phyloP scores from a whole-genome alignment of 2,888 invertebrate genomes.

The Empis livida region DNA sequence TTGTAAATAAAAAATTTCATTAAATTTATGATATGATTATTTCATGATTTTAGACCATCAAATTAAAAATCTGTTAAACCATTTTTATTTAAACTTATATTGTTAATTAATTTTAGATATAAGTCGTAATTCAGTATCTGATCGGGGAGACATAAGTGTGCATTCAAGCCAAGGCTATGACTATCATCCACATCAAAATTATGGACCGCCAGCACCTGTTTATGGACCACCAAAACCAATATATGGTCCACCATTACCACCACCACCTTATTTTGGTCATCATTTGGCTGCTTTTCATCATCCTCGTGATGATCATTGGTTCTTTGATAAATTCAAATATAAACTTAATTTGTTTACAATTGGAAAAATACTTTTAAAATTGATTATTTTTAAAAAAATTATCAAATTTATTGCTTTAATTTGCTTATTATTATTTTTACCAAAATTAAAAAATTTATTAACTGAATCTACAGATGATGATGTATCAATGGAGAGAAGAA shows the following conservation, averaged over 20 bases:
- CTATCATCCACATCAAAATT: constrained; percentile 29
- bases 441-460: constrained; percentile 41
- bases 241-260: constrained; percentile 39
- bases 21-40: too few species aligned
- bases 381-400: constrained; percentile 68
- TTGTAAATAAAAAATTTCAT: too few species aligned
- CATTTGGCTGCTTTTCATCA: constrained; percentile 38
- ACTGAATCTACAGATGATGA: constrained; percentile 21
- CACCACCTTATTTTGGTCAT: constrained; percentile 11
- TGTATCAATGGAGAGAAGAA: neutral
- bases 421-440: constrained; percentile 62
- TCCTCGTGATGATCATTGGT: constrained; percentile 33
- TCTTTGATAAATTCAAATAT: constrained; percentile 53
- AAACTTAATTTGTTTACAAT: constrained; percentile 59
- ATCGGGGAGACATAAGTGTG: constrained; percentile 5
- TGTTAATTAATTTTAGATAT: constrained; percentile 4
- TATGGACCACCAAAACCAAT: constrained; percentile 34
- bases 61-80: too few species aligned
- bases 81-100: neutral
- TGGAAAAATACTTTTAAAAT: constrained; percentile 60
- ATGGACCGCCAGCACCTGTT: constrained; percentile 37
- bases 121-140: constrained; percentile 6
- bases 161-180: constrained; percentile 17
- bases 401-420: constrained; percentile 66
- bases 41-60: too few species aligned